These are phyloP conservation scores for Notiomystis cincta DNA, from an alignment of 2,113 vertebrate species.

Conservation along the genomic window DNA sequence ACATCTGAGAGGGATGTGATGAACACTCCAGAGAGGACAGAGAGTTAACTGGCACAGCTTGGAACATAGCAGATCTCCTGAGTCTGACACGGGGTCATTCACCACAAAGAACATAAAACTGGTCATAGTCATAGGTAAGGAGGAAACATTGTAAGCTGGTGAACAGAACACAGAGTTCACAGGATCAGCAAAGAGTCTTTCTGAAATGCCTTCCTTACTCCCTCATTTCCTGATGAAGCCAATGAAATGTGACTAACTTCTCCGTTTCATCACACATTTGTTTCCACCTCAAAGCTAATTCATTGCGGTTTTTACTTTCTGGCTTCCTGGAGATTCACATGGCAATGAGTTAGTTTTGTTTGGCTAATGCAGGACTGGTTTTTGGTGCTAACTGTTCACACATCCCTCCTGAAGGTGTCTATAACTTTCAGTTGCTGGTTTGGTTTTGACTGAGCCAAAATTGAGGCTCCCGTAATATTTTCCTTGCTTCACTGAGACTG, in stretches of 20 bases:
- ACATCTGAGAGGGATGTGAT: neutral
- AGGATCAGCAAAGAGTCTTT: neutral
- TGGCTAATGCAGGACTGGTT: neutral
- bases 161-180: neutral
- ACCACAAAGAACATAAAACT: neutral
- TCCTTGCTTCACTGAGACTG: neutral
- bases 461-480: neutral
- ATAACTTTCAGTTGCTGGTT: neutral
- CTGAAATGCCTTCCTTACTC: neutral
- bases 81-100: neutral
- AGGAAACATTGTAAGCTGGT: neutral
- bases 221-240: neutral
- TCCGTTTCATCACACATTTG: neutral
- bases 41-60: neutral
- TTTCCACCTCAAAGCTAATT: neutral
- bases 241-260: rapidly evolving
- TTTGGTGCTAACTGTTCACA: neutral
- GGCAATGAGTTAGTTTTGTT: neutral
- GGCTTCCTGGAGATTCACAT: neutral
- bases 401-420: neutral
- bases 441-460: neutral
- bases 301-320: neutral
- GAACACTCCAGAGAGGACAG: neutral
- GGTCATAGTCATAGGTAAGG: neutral
- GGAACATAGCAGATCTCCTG: neutral